Percentiles rank a stretch among this genome's conserved stretches.
These are phyloP conservation scores for Taphrorychus bicolor DNA, from an alignment of 2,888 invertebrate species.

Conservation along the genomic window DNA sequence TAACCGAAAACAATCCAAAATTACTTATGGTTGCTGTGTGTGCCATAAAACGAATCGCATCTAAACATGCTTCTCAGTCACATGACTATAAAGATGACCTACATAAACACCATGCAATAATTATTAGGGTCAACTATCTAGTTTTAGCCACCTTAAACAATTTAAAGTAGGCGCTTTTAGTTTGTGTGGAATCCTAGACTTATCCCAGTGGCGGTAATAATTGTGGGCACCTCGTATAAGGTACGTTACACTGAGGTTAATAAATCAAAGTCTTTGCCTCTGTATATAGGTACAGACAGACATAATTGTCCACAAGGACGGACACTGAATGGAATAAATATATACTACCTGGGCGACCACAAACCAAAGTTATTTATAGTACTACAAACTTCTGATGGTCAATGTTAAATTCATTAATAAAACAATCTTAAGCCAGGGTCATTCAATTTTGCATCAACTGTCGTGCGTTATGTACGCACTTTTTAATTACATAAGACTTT, in stretches of 20 bases:
- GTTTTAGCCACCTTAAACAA: too few relatives aligned
- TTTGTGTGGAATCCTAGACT: not conserved
- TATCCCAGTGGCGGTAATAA: too few relatives aligned
- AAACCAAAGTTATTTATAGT: constrained; percentile 40
- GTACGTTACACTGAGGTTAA: too few relatives aligned
- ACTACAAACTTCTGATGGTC: constrained; percentile 46
- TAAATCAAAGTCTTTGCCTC: not conserved
- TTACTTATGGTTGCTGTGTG: too few relatives aligned
- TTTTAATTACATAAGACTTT: constrained; percentile 28
- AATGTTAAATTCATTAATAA: constrained; percentile 47
- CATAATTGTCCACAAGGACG: constrained; percentile 35
- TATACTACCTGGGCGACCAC: constrained; percentile 40
- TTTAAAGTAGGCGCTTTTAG: not conserved
- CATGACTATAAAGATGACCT: too few relatives aligned
- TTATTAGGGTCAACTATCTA: too few relatives aligned
- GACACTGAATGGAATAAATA: constrained; percentile 31
- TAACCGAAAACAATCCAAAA: too few relatives aligned
- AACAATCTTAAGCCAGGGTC: constrained; percentile 45
- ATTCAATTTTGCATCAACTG: constrained; percentile 36
- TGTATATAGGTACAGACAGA: not conserved
- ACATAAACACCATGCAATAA: too few relatives aligned
- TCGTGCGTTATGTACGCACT: constrained; percentile 19
- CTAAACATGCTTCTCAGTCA: too few relatives aligned
- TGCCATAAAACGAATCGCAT: too few relatives aligned
- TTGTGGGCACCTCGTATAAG: not conserved